Percentiles rank a stretch among this genome's conserved stretches.
phyloP scores from a whole-genome alignment of 2,113 vertebrate genomes.

The Fregata magnificens region DNA sequence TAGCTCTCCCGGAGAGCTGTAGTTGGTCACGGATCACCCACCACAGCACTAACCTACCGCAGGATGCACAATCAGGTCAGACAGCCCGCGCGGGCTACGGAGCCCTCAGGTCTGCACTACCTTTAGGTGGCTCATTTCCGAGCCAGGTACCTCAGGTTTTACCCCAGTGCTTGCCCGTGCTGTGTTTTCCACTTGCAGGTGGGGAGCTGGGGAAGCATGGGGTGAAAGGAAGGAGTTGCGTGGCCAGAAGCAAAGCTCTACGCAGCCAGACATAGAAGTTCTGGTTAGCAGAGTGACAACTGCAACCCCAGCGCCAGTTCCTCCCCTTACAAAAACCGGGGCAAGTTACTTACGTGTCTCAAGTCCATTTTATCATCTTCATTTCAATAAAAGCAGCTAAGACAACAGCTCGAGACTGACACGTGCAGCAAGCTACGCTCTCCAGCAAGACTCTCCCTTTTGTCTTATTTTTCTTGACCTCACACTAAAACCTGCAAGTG shows the following conservation, averaged over 20 bases:
- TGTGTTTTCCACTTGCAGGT: not conserved
- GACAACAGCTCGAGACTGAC: not conserved
- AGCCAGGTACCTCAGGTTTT: too few species aligned
- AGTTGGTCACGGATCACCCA: fast-evolving
- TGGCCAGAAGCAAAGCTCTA: not conserved
- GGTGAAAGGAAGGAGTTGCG: too few species aligned
- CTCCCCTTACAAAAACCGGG: not conserved
- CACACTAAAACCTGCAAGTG: not conserved
- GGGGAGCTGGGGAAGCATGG: not conserved
- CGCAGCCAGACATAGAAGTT: not conserved
- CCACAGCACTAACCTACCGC: fast-evolving
- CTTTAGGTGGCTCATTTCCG: too few species aligned
- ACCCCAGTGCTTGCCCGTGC: not conserved
- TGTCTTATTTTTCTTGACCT: not conserved
- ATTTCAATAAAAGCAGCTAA: not conserved
- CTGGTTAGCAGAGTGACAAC: not conserved
- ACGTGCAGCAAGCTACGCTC: fast-evolving
- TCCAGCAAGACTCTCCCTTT: not conserved
- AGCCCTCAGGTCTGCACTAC: not conserved
- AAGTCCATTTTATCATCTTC: not conserved
- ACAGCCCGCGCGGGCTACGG: fast-evolving
- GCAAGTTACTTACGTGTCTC: not conserved
- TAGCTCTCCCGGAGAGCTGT: not conserved
- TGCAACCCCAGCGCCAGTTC: not conserved
- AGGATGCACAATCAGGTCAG: too few species aligned